These are phyloP conservation scores for Campaea margaritaria DNA, from an alignment of 2,888 invertebrate species.

Conservation along the genomic window DNA sequence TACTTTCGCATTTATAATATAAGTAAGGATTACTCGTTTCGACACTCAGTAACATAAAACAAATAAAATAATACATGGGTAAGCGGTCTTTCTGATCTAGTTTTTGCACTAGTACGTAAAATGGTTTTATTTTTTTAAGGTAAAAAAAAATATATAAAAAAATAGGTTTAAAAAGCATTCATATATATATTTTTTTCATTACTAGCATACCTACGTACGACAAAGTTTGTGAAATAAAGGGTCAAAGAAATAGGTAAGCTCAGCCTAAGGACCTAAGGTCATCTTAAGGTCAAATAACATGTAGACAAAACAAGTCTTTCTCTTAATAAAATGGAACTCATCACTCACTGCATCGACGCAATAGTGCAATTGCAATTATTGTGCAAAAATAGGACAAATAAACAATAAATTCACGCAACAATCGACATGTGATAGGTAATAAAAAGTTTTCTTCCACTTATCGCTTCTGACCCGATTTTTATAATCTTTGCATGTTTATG, in stretches of 20 bases:
- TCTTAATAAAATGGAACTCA: conserved; percentile 6
- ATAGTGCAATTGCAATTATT: conserved; percentile 26
- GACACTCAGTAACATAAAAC: too few species aligned
- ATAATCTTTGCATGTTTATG: conserved; percentile 25
- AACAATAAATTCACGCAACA: conserved; percentile 39
- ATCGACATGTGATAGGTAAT: conserved; percentile 25
- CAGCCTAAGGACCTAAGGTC: conserved; percentile 9
- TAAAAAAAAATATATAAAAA: too few species aligned
- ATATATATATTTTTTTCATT: neutral
- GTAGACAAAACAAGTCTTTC: conserved; percentile 22
- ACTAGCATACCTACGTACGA: neutral
- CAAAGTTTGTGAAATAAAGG: conserved; percentile 2
- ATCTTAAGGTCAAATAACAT: conserved; percentile 17
- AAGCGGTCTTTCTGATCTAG: too few species aligned
- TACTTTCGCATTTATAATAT: too few species aligned
- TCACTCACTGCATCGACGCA: conserved; percentile 18
- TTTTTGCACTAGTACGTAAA: too few species aligned
- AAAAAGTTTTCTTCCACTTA: conserved; percentile 22
- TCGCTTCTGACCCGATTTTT: conserved; percentile 35
- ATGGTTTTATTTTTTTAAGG: neutral
- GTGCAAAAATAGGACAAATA: conserved; percentile 41
- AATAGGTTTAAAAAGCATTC: too few species aligned
- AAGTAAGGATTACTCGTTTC: too few species aligned
- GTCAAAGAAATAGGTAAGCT: conserved; percentile 8
- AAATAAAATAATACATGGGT: too few species aligned